Evolutionary conservation across 2,113 vertebrate genomes (phyloP), one percentile per base, ranked within the genome.

Genomic region (Entomyzon cyanotis): DNA sequence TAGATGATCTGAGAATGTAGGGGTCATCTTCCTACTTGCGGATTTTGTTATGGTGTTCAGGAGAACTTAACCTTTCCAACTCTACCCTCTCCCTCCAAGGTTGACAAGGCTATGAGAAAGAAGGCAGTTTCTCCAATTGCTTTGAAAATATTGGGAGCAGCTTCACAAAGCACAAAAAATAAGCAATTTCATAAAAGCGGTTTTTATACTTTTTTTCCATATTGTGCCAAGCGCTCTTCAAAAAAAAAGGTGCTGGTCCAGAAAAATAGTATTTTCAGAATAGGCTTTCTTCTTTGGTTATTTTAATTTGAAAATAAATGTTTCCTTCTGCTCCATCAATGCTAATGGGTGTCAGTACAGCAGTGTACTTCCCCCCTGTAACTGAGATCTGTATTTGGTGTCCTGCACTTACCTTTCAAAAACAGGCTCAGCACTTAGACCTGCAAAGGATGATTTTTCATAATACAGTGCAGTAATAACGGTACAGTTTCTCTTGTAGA

Each of bases 141-240:
- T 91, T 65, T 59, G 73, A 75, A 94, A 82, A 67, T 35, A 53
- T 20, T 60, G 25, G 28, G 22, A 82, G 20, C 12, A 71, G 37
- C 27, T 90, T 73, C 46, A 76, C 5, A 60, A 52, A 17, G 8
- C 27, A 70, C 3, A 23, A 52, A 42, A 87, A 25, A 15, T n/a
- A 24, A 5, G 1, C 12, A 69, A 58, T 46, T 3, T 7, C 1
- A 24, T 33, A 69, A 58, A 70, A 84, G 7, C 0, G 1, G 23
- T 30, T 59, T 65, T 74, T 53, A 27, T 53, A 35, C 5, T 62
- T 15, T 70, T 20, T 58, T 65, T 30, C 46, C 12, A 64, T 60
- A 71, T 37, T 69, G 11, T 50, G 17, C 28, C 27, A 71, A 95
- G 17, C 14, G 13, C 27, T 77, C 37, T 46, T 89, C 55, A 81